Percentiles rank a stretch among this genome's conserved stretches.
Conservation (phyloP, 1,140 invertebrate species). For the Lordiphosa collinella region DNA sequence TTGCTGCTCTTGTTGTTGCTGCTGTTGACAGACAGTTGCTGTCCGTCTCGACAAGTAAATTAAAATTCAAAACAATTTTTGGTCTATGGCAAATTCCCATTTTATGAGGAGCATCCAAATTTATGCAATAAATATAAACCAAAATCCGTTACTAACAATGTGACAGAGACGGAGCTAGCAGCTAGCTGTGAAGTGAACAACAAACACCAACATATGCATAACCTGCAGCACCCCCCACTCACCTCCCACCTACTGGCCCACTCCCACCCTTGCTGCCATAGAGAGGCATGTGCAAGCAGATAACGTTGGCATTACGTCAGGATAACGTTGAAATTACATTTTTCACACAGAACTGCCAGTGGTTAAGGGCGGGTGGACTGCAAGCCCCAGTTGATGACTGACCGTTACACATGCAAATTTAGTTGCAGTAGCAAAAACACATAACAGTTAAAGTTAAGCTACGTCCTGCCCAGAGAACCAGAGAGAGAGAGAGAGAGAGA, state of each 20-base stretch:
- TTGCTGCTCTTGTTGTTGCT: constrained; percentile 14
- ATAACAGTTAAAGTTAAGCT: constrained; percentile 63
- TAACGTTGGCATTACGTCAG: constrained; percentile 74
- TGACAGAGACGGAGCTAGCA: constrained; percentile 26
- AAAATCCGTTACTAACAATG: constrained; percentile 71
- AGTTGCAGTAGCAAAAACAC: constrained; percentile 53
- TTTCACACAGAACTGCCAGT: constrained; percentile 61
- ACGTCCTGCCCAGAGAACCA: constrained; percentile 13
- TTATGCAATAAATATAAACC: constrained; percentile 75
- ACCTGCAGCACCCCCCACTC: constrained; percentile 3
- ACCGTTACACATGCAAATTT: constrained; percentile 70
- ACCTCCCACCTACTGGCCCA: neutral
- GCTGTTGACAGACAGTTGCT: constrained; percentile 12
- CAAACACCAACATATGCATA: constrained; percentile 56
- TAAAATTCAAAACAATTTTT: constrained; percentile 75
- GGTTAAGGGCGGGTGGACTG: constrained; percentile 12
- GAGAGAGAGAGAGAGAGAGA: too few species aligned
- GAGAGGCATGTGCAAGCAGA: constrained; percentile 61
- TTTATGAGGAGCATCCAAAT: constrained; percentile 70
- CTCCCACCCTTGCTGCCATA: neutral
- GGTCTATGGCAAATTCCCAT: constrained; percentile 58
- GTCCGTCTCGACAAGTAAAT: constrained; percentile 57
- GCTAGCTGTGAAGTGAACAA: constrained; percentile 20
- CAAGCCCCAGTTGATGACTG: constrained; percentile 37
- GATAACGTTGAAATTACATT: constrained; percentile 76